These are phyloP conservation scores for Apotomis betuletana DNA, from an alignment of 2,888 invertebrate species.

Conservation along the genomic window DNA sequence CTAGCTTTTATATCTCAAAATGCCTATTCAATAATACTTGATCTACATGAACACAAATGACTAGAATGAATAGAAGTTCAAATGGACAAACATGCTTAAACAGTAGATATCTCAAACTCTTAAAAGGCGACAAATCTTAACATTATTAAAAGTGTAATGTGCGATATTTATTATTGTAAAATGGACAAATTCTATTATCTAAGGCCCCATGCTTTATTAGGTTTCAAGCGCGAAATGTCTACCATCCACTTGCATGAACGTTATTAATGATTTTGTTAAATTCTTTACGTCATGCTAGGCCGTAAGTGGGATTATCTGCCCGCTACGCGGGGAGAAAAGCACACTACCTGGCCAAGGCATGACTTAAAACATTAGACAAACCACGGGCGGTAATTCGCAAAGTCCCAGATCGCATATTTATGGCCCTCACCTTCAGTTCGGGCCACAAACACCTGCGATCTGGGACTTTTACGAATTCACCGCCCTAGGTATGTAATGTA, in stretches of 20 bases:
- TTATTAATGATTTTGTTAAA: neutral
- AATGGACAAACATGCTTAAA: slow-evolving; percentile 31
- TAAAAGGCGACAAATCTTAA: slow-evolving; percentile 37
- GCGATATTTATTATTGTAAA: slow-evolving; percentile 46
- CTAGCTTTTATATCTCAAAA: neutral
- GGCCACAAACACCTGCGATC: too few species aligned
- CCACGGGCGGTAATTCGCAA: too few species aligned
- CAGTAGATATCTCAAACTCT: slow-evolving; percentile 21
- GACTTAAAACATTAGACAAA: too few species aligned
- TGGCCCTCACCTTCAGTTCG: too few species aligned
- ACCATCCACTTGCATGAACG: slow-evolving; percentile 15
- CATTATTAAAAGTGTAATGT: slow-evolving; percentile 35
- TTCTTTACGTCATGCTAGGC: neutral
- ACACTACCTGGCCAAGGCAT: too few species aligned
- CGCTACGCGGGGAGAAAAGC: too few species aligned
- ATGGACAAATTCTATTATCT: slow-evolving; percentile 52
- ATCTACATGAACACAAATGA: slow-evolving; percentile 37
- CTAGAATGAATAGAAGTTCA: slow-evolving; percentile 36
- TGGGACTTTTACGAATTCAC: too few species aligned
- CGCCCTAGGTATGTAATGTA: too few species aligned
- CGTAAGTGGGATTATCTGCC: too few species aligned
- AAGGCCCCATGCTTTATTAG: slow-evolving; percentile 60
- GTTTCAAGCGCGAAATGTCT: slow-evolving; percentile 50
- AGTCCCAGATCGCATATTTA: too few species aligned
- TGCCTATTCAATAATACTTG: neutral